A percentile compares a stretch with the other conserved stretches of the same genome.
Conservation (phyloP, 2,888 invertebrate species). For the Drosophila leonis region DNA sequence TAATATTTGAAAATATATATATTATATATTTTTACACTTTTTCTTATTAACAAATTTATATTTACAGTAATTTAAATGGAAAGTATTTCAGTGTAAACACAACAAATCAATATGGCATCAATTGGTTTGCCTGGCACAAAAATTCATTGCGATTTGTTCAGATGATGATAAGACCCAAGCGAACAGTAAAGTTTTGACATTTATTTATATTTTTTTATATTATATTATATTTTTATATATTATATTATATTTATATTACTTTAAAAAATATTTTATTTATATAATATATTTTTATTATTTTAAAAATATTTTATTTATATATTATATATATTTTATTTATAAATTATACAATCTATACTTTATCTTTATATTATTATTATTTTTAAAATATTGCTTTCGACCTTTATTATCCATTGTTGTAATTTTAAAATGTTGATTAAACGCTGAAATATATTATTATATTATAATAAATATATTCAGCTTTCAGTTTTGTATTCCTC, state of each 20-base stretch:
- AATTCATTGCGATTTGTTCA: conserved; percentile 87
- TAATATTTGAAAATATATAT: no score
- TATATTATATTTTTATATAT: neutral
- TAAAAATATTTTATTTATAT: neutral
- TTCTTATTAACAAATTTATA: conserved; percentile 8
- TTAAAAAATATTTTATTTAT: no score
- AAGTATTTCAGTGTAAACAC: conserved; percentile 86
- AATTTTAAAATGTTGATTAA: no score
- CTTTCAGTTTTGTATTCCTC: no score
- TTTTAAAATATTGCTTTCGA: no score
- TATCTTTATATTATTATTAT: no score
- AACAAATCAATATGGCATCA: conserved; percentile 83
- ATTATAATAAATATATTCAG: no score
- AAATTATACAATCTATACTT: no score
- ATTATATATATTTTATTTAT: neutral
- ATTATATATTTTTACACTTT: neutral
- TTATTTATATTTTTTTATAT: neutral
- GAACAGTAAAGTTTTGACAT: neutral
- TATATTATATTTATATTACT: no score
- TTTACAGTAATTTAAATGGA: conserved; percentile 88
- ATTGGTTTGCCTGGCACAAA: conserved; percentile 88
- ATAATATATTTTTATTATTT: no score
- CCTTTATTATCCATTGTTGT: no score
- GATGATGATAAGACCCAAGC: conserved; percentile 87
- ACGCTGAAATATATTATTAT: no score